phyloP scores from a whole-genome alignment of 2,797 vertebrate species.

The Tolypeutes matacus region DNA sequence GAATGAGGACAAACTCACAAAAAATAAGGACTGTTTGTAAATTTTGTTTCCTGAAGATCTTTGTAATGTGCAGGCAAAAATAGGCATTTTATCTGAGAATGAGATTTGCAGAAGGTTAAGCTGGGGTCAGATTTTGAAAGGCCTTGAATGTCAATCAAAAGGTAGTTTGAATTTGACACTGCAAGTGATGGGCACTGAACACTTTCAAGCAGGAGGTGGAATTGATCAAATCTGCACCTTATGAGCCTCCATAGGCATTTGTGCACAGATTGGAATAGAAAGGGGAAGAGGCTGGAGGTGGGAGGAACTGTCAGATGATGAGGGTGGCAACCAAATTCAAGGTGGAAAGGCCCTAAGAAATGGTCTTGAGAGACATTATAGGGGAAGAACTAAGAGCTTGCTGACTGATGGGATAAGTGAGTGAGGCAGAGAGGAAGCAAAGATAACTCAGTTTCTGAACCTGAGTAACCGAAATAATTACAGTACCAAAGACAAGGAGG shows the following conservation, averaged over 20 bases:
- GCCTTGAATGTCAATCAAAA: not conserved
- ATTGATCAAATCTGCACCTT: not conserved
- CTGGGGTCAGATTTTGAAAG: not conserved
- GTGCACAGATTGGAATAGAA: too few species aligned
- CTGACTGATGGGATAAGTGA: not conserved
- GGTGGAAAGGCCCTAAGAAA: not conserved
- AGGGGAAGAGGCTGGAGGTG: not conserved
- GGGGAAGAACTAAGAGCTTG: not conserved
- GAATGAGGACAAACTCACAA: not conserved
- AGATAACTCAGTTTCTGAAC: not conserved
- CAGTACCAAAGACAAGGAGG: not conserved
- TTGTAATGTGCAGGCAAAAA: not conserved
- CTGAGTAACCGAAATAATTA: not conserved
- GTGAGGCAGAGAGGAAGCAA: not conserved
- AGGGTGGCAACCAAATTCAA: not conserved
- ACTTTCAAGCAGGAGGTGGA: accelerated
- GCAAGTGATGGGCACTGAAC: not conserved
- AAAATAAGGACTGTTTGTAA: not conserved
- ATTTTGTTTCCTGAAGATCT: not conserved
- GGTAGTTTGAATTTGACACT: not conserved
- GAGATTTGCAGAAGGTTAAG: not conserved
- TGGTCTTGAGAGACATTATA: not conserved
- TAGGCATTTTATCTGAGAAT: not conserved
- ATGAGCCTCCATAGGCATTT: accelerated
- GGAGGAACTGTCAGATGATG: too few species aligned